Base-by-base conservation (phyloP, 2,888 invertebrate genomes). In the Glyphotaelius pellucidus region DNA sequence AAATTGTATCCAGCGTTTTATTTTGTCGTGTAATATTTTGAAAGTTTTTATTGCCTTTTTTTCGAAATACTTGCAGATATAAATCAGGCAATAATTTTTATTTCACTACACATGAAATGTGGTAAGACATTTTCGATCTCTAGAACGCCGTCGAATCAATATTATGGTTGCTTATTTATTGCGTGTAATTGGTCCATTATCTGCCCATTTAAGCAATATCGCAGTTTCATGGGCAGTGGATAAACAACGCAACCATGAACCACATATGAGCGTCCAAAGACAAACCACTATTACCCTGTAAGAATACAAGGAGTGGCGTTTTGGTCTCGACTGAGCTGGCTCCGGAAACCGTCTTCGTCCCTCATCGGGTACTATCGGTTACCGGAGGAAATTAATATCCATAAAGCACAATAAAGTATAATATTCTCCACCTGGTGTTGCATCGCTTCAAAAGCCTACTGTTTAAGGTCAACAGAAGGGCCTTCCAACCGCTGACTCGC, bases 361-460 rank as follows among this genome's bases (percentile, higher is more conserved):
- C 81, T 19, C 32, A 19, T 81, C 32, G 81, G 9, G 81, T 31
- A 31, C 81, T 15, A 81, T 31, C 32, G 81, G 81, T 81, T 32
- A 32, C 32, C 81, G 15, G 11, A 15, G 81, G 32, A 32, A 81
- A 32, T 81, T 31, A 81, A 81, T 32, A 81, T 31, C 81, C 81
- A 81, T 81, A 81, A 31, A 32, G 81, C 81, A 81, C 81, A 31
- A 32, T 81, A 31, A 25, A 67, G 15, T 81, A 31, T 81, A 32
- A 12, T 81, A 81, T 81, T 81, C 81, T 4, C 31, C 81, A 81
- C 81, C 81, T 81, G 81, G 31, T 81, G 81, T 25, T 32, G 31
- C 81, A 81, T 31, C 81, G 9, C 81, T 81, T 81, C 81, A 31
- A 81, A 32, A 32, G 81, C 32, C 81, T 32, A 32, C 31, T n/a